These are phyloP conservation scores for Urocyon cinereoargenteus DNA, from an alignment of 2,797 vertebrate species.

Conservation along the genomic window DNA sequence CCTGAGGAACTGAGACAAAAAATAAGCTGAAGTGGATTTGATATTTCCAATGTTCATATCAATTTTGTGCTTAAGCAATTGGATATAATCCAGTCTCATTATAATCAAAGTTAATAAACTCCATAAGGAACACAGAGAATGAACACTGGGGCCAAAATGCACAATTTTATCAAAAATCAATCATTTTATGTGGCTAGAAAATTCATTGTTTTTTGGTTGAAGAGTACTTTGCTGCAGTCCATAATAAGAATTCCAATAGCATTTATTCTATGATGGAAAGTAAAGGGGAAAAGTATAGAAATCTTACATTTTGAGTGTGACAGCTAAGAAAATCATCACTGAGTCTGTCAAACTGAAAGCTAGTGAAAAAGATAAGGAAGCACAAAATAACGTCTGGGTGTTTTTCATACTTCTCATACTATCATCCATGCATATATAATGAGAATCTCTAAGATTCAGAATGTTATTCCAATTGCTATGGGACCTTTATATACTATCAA, in stretches of 20 bases:
- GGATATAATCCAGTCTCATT: background rate
- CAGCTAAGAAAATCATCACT: conserved; percentile 15
- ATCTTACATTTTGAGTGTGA: conserved; percentile 20
- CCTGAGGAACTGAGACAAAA: background rate
- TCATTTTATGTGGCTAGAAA: background rate
- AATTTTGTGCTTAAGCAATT: background rate
- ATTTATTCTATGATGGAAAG: conserved; percentile 3
- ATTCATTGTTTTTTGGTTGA: conserved; percentile 6
- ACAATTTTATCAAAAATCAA: background rate
- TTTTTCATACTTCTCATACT: background rate
- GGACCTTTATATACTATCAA: background rate
- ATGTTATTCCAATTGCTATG: background rate
- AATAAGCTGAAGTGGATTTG: background rate
- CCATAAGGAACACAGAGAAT: background rate
- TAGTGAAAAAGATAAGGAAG: background rate
- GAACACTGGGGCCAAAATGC: background rate
- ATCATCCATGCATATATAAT: background rate
- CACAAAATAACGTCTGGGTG: background rate
- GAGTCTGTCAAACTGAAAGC: conserved; percentile 6
- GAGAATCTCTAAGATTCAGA: background rate
- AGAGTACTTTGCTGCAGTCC: background rate
- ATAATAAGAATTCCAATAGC: background rate
- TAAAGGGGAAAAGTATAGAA: background rate
- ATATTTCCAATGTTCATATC: background rate
- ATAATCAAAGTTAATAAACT: background rate